These are phyloP conservation scores for Heliconius cydno DNA, from an alignment of 2,888 invertebrate species.

Conservation along the genomic window DNA sequence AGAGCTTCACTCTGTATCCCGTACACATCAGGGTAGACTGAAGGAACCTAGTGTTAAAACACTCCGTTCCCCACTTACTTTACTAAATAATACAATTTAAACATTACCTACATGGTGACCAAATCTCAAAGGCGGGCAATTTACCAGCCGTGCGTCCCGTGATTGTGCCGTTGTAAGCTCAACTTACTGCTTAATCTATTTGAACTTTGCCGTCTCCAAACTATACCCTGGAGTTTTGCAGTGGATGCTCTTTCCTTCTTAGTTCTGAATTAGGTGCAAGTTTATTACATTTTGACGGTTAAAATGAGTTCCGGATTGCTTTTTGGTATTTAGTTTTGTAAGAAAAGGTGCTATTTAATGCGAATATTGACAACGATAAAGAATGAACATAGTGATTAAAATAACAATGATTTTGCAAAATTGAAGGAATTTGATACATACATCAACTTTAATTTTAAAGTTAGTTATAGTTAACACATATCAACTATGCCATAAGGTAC, in stretches of 20 bases:
- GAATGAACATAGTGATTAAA: neutral
- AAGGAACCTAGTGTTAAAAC: too few species aligned
- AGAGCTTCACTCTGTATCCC: too few species aligned
- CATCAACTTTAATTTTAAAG: neutral
- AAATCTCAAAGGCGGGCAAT: conserved; percentile 19
- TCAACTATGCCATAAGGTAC: neutral
- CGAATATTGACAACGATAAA: neutral
- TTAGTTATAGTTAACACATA: neutral
- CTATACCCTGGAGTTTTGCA: conserved; percentile 51
- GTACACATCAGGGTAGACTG: too few species aligned
- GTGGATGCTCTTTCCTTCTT: conserved; percentile 48
- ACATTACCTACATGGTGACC: conserved; percentile 4
- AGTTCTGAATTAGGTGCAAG: conserved; percentile 42
- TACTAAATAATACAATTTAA: neutral
- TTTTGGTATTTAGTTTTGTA: neutral
- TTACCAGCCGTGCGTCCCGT: conserved; percentile 16
- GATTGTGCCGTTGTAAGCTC: conserved; percentile 45
- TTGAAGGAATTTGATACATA: neutral
- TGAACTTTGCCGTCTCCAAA: conserved; percentile 46
- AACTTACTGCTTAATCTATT: conserved; percentile 51
- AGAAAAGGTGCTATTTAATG: neutral
- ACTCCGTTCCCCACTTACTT: too few species aligned
- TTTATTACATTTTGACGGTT: conserved; percentile 22
- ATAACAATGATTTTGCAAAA: neutral
- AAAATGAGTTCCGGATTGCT: conserved; percentile 10